Evolutionary conservation across 2,888 invertebrate species (phyloP), one percentile per base, ranked within the genome.

Genomic region (Sericinus montela): DNA sequence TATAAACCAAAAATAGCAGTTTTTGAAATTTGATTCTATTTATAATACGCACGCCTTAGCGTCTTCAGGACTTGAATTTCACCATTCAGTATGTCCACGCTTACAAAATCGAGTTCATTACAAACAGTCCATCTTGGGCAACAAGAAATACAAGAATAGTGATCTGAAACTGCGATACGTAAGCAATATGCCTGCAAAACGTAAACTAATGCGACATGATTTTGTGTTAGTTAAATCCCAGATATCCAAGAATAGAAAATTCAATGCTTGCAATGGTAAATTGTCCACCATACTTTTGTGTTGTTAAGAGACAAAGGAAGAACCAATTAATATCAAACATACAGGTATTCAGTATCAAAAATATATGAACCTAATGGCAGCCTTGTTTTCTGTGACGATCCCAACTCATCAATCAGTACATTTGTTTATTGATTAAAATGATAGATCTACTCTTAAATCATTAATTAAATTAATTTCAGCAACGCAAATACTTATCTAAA

Each of bases 191-290:
- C 69, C 63, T 51, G 55, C 60, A 60, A 68, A 72, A 76, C 72
- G 67, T 69, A 63, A 62, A 62, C 73, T 80, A 82, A 83, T 82
- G 68, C 76, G 73, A 75, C 78, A 71, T 75, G 71, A 71, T 73
- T 62, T 63, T 55, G 61, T 59, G 69, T 76, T 72, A 67, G 70
- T 68, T 70, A 61, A 58, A 53, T 53, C 60, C 54, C 48, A 62
- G 63, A 63, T 65, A 62, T 61, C 65, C 61, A 56, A 44, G 64
- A 60, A 63, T 60, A 60, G 58, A 56, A 59, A 59, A 55, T 54
- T 53, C 55, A 59, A 62, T 58, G 58, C 52, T 53, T 51, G 46
- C 56, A 56, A 52, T 41, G 51, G 39, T 37, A 55, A 47, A 45
- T 34, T 60, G 64, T 69, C 58, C 52, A n/a, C 72, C 60, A 72